Evolutionary conservation across 1,140 invertebrate genomes (phyloP).

Genomic region (roundworm (Caenorhabditis elegans)): WBcel235 BX284606.5:5611501-5612000

Average conservation of each 20-base stretch:
- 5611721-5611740: not conserved
- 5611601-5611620: not conserved
- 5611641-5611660: not conserved
- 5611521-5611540: no score
- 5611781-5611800: not conserved
- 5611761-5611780: not conserved
- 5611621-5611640: not conserved
- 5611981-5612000: not conserved
- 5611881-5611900: not conserved
- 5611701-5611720: not conserved
- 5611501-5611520: no score
- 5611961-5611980: not conserved
- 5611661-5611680: not conserved
- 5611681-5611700: not conserved
- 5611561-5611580: not conserved
- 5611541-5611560: not conserved
- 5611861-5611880: not conserved
- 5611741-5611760: not conserved
- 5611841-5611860: not conserved
- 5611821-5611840: not conserved
- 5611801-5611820: not conserved
- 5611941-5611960: not conserved
- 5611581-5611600: not conserved
- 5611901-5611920: not conserved
- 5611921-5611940: not conserved